phyloP scores from a whole-genome alignment of 2,888 invertebrate species.

The Eupithecia centaureata region DNA sequence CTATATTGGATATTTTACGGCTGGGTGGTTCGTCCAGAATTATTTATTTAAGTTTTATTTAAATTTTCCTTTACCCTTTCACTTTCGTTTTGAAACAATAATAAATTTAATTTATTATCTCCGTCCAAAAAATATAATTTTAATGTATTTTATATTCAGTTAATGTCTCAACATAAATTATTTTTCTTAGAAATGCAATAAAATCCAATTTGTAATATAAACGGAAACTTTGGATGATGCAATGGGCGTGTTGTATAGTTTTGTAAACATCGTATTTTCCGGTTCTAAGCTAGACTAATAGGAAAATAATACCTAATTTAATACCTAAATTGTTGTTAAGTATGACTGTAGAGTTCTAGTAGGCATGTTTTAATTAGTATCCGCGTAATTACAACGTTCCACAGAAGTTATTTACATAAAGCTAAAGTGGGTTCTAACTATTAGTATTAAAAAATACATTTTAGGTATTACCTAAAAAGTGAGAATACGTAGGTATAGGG shows the following conservation, averaged over 20 bases:
- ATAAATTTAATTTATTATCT: no score
- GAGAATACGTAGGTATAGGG: no score
- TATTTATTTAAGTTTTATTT: no score
- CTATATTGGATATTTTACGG: no score
- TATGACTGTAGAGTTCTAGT: background rate
- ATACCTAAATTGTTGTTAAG: conserved; percentile 4
- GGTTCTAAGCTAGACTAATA: conserved; percentile 30
- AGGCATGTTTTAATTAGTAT: background rate
- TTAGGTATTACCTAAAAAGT: no score
- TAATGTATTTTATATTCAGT: background rate
- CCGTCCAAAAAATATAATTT: no score
- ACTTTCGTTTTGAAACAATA: no score
- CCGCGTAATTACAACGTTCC: background rate
- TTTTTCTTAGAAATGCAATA: conserved; percentile 1
- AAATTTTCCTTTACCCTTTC: no score
- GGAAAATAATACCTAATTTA: conserved; percentile 9
- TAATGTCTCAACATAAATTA: background rate
- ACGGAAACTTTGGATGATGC: conserved; percentile 4
- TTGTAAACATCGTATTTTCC: conserved; percentile 38
- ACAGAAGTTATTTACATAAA: background rate
- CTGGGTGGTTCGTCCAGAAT: no score
- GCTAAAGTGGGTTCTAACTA: no score
- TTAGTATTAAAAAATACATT: no score
- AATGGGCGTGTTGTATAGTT: conserved; percentile 23
- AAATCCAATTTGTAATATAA: conserved; percentile 9